Evolutionary conservation across 2,797 vertebrate genomes (phyloP).

Genomic region (Taeniopygia guttata): DNA sequence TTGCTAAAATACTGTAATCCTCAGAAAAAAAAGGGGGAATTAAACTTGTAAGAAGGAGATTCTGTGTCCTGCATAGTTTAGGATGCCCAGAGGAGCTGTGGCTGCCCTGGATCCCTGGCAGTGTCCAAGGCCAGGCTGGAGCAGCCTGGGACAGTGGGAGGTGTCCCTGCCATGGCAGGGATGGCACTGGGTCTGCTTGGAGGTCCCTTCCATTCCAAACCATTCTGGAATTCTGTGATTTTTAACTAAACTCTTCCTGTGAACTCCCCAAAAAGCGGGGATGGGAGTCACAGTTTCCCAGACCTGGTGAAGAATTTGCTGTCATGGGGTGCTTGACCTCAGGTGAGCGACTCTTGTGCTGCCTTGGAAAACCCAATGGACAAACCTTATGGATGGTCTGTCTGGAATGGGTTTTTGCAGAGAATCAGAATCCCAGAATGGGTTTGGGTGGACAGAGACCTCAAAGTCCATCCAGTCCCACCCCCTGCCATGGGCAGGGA

Average conservation of each 20-base stretch:
- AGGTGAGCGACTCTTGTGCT: background rate
- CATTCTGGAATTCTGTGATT: background rate
- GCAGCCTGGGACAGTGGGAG: background rate
- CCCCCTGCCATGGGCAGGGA: background rate
- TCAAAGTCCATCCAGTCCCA: background rate
- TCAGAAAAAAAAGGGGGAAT: background rate
- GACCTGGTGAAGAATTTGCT: background rate
- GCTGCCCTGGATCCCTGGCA: background rate
- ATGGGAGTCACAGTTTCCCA: background rate
- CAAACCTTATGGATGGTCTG: fast-evolving
- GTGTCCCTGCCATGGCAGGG: background rate
- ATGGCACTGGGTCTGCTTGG: background rate
- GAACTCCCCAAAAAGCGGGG: background rate
- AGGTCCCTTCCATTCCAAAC: background rate
- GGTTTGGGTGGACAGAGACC: background rate
- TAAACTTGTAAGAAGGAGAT: background rate
- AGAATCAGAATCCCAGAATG: background rate
- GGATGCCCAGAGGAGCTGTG: background rate
- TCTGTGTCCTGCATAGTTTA: background rate
- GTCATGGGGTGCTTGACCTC: fast-evolving
- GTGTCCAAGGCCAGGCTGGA: background rate
- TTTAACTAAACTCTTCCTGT: background rate
- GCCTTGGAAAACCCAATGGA: fast-evolving
- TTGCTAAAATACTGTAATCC: background rate
- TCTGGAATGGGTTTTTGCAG: background rate